These are phyloP conservation scores for Alcedo quadribrachys DNA, from an alignment of 2,797 vertebrate genomes.

Conservation along the genomic window DNA sequence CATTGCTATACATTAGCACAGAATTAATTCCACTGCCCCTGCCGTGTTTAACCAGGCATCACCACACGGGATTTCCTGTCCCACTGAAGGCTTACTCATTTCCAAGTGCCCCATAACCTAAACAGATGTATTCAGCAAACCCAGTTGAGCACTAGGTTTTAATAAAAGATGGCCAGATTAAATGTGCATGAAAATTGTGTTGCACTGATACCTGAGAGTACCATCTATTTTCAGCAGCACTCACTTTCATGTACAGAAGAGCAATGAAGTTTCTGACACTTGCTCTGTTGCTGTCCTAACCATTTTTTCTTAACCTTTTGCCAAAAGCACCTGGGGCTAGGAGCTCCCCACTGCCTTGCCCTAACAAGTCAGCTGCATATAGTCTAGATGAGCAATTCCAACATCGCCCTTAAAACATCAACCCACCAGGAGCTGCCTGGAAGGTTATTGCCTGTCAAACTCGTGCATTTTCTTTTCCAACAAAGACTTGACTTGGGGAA, in stretches of 20 bases:
- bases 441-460: background rate
- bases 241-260: background rate
- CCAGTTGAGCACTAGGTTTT: background rate
- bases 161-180: background rate
- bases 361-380: background rate
- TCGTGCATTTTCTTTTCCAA: background rate
- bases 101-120: background rate
- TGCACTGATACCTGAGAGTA: background rate
- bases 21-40: background rate
- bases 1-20: fast-evolving
- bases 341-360: background rate
- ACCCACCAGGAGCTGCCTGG: background rate
- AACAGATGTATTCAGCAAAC: background rate
- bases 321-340: background rate
- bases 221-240: background rate
- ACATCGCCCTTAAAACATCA: background rate
- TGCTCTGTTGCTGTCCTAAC: background rate
- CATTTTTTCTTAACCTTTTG: background rate
- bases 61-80: background rate
- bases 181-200: fast-evolving
- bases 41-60: background rate
- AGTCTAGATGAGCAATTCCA: background rate
- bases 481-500: background rate
- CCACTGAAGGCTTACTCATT: background rate
- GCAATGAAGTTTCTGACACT: background rate